These are phyloP conservation scores for Nipponacmea schrenckii DNA, from an alignment of 2,888 invertebrate species.

Conservation along the genomic window DNA sequence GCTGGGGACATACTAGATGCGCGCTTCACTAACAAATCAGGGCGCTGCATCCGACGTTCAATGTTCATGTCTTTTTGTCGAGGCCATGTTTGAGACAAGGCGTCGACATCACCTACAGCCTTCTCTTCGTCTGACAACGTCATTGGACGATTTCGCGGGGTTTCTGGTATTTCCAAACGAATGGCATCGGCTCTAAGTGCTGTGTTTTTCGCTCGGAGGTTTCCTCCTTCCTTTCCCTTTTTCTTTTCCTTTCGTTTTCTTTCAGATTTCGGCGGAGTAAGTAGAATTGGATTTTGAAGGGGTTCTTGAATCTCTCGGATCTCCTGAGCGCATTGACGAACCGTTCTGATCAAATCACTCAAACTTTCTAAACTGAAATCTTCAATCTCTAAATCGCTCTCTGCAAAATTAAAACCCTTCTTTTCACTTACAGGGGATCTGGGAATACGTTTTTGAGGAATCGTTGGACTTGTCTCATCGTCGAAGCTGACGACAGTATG, in stretches of 20 bases:
- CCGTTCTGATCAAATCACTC: constrained; percentile 15
- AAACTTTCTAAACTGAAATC: constrained; percentile 19
- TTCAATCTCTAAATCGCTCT: constrained; percentile 9
- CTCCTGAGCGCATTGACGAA: constrained; percentile 14
- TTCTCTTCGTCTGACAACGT: neutral
- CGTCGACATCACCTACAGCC: neutral
- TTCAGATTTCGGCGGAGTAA: neutral
- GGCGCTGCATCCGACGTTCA: neutral
- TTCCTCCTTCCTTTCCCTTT: neutral
- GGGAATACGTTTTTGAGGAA: neutral
- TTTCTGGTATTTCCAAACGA: neutral
- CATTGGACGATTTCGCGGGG: neutral
- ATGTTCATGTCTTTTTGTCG: neutral
- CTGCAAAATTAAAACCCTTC: neutral
- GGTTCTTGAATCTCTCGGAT: constrained; percentile 13
- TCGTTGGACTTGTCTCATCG: neutral
- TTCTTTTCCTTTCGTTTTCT: neutral
- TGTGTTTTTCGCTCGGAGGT: neutral
- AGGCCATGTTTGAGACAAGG: neutral
- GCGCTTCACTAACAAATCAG: neutral
- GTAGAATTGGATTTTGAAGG: neutral
- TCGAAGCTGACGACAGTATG: neutral
- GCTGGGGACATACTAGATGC: neutral
- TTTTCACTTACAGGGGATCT: neutral
- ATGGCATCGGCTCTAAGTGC: neutral